These are phyloP conservation scores for Eremobia ochroleuca DNA, from an alignment of 2,888 invertebrate genomes.

Conservation along the genomic window DNA sequence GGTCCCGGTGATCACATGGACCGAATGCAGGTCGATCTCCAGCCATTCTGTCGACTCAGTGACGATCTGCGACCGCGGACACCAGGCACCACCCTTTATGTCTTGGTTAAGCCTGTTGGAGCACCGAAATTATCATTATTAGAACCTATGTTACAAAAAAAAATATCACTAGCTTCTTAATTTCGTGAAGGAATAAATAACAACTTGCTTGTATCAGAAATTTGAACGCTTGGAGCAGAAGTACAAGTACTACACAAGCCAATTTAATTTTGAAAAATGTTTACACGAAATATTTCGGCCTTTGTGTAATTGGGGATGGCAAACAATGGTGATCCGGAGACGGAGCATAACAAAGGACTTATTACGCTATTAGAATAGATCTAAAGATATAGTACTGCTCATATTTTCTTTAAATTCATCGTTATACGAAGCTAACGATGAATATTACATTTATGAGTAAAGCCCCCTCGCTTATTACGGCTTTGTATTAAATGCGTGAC, in stretches of 20 bases:
- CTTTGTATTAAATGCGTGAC: conserved; percentile 15
- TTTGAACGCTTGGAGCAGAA: neutral
- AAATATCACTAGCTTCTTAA: neutral
- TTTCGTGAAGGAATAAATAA: neutral
- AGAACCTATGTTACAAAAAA: neutral
- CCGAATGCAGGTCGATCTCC: conserved; percentile 94
- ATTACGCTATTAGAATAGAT: conserved; percentile 15
- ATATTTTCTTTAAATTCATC: conserved; percentile 15
- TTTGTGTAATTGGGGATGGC: conserved; percentile 18
- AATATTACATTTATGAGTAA: conserved; percentile 20
- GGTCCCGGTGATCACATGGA: conserved; percentile 95
- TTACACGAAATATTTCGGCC: conserved; percentile 12
- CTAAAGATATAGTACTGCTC: conserved; percentile 14
- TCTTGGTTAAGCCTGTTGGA: conserved; percentile 95
- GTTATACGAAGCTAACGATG: neutral
- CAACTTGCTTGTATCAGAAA: conserved; percentile 8
- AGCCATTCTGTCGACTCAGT: conserved; percentile 95
- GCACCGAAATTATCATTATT: conserved; percentile 19
- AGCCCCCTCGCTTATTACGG: conserved; percentile 8
- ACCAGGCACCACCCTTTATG: conserved; percentile 97
- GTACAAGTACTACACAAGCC: neutral
- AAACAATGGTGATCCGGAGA: conserved; percentile 30
- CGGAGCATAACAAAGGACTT: conserved; percentile 28
- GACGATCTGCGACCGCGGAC: conserved; percentile 95
- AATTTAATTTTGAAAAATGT: conserved; percentile 33